A percentile compares a stretch with the other conserved stretches of the same genome.
Evolutionary conservation across 2,113 vertebrate genomes (phyloP).

Genomic region (Podarcis cretensis): DNA sequence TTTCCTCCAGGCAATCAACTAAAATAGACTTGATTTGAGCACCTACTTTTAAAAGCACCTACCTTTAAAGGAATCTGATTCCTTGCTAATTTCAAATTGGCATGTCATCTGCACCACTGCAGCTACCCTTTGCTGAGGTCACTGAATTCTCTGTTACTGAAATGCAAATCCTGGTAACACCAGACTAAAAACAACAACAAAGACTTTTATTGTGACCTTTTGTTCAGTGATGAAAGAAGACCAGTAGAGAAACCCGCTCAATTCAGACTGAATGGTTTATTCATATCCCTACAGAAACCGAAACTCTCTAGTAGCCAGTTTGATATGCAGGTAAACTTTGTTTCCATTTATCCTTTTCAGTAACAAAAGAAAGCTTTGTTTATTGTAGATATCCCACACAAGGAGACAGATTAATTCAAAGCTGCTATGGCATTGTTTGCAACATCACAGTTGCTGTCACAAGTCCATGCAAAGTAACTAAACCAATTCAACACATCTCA

Average conservation of each 20-base stretch:
- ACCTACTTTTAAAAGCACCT: neutral
- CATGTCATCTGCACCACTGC: neutral
- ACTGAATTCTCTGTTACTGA: constrained; percentile 23
- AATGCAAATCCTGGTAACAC: constrained; percentile 18
- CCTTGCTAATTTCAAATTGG: constrained; percentile 30
- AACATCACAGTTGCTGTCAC: neutral
- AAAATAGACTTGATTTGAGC: neutral
- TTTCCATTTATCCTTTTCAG: constrained; percentile 17
- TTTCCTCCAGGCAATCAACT: neutral
- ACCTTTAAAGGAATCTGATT: neutral
- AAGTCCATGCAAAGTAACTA: neutral
- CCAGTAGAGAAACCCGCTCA: neutral
- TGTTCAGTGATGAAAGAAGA: constrained; percentile 12
- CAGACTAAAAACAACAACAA: neutral
- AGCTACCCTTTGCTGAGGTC: constrained; percentile 20
- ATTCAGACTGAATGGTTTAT: neutral
- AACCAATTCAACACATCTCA: neutral
- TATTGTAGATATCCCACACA: neutral
- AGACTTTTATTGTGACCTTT: constrained; percentile 29
- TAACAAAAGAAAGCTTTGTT: constrained; percentile 17
- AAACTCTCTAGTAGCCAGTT: constrained; percentile 4
- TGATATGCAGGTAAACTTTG: constrained; percentile 16
- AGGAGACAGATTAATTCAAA: neutral
- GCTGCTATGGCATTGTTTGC: neutral
- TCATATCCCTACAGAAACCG: constrained; percentile 3